These are phyloP conservation scores for Anaspis maculata DNA, from an alignment of 2,888 invertebrate genomes.

Conservation along the genomic window DNA sequence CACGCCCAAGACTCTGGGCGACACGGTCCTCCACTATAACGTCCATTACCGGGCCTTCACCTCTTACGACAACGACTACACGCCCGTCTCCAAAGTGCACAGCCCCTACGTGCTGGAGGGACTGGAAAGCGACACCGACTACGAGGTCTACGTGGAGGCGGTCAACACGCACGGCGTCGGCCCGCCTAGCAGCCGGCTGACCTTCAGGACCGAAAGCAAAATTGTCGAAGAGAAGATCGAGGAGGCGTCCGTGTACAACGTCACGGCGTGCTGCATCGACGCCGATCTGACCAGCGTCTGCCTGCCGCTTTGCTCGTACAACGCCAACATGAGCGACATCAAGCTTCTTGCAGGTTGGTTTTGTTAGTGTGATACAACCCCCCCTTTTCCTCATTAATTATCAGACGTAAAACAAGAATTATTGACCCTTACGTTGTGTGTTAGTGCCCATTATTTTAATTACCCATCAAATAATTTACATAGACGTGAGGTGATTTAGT, in stretches of 20 bases:
- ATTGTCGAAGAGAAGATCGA: conserved; percentile 54
- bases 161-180: conserved; percentile 73
- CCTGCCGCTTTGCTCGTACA: conserved; percentile 71
- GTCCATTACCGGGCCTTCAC: conserved; percentile 38
- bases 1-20: conserved; percentile 58
- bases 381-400: too few relatives aligned
- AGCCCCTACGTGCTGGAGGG: conserved; percentile 70
- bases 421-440: too few relatives aligned
- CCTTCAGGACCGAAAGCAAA: conserved; percentile 67
- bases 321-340: conserved; percentile 74
- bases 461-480: too few relatives aligned
- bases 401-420: too few relatives aligned
- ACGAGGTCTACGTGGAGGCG: conserved; percentile 74
- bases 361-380: too few relatives aligned
- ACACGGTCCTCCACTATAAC: conserved; percentile 54
- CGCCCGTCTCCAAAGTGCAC: conserved; percentile 42
- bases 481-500: too few relatives aligned
- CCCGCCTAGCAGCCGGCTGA: conserved; percentile 63
- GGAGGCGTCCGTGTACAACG: conserved; percentile 60
- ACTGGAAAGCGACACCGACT: conserved; percentile 64
- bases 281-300: conserved; percentile 62
- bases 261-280: conserved; percentile 68
- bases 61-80: conserved; percentile 37
- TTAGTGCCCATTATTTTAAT: too few relatives aligned
- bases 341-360: conserved; percentile 63